These are phyloP conservation scores for Rhynchonycteris naso DNA, from an alignment of 2,797 vertebrate genomes.

Conservation along the genomic window DNA sequence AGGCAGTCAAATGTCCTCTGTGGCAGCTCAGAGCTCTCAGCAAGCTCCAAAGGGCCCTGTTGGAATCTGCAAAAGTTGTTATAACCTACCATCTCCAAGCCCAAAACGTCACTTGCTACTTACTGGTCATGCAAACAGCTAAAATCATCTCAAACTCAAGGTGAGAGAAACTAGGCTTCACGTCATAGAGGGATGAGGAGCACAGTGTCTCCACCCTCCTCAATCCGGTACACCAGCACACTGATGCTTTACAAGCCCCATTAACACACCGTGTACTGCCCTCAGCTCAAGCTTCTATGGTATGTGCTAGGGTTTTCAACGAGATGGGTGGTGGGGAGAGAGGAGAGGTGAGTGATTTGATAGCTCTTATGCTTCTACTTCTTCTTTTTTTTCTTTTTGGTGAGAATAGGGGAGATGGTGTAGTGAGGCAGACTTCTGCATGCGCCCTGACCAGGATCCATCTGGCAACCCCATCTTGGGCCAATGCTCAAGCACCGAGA, in stretches of 20 bases:
- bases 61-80: background rate
- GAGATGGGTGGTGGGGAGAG: background rate
- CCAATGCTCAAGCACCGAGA: too few species aligned
- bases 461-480: too few species aligned
- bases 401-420: too few species aligned
- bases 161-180: background rate
- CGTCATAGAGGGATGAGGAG: background rate
- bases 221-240: background rate
- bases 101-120: background rate
- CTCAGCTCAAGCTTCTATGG: background rate
- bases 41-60: background rate
- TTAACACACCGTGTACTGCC: background rate
- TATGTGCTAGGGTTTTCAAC: background rate
- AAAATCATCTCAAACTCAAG: background rate
- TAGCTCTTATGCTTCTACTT: background rate
- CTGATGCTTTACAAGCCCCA: background rate
- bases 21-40: background rate
- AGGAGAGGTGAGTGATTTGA: background rate
- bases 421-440: too few species aligned
- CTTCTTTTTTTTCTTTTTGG: too few species aligned
- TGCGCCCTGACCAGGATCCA: too few species aligned
- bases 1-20: background rate
- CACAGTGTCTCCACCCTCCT: rapidly evolving
- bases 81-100: background rate
- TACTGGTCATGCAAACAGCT: background rate